Evolutionary conservation across 2,888 invertebrate genomes (phyloP).

Genomic region (Horisme vitalbata): DNA sequence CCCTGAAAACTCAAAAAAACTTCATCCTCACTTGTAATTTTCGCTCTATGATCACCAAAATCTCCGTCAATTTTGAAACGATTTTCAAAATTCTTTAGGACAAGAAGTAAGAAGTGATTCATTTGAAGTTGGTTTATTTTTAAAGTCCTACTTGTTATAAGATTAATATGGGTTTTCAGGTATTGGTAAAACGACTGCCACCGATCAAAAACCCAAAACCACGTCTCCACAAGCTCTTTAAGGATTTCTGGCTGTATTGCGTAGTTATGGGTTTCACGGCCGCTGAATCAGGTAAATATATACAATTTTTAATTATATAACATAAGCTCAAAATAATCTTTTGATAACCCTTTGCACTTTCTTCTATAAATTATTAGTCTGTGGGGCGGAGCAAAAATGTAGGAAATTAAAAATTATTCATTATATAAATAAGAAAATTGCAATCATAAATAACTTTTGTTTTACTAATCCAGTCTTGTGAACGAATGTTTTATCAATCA

Average conservation of each 20-base stretch:
- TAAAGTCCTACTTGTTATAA: neutral
- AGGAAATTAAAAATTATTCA: too few species aligned
- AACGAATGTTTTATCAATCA: too few species aligned
- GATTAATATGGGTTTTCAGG: conserved; percentile 46
- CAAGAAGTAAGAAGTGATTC: too few species aligned
- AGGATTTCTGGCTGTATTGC: conserved; percentile 99
- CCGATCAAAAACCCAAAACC: conserved; percentile 95
- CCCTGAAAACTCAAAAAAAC: too few species aligned
- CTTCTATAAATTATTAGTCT: conserved; percentile 11
- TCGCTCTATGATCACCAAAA: too few species aligned
- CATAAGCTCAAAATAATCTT: conserved; percentile 30
- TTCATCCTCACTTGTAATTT: too few species aligned
- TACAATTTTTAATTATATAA: conserved; percentile 20
- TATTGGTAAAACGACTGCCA: conserved; percentile 91
- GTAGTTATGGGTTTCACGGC: conserved; percentile 99
- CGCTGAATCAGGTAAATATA: conserved; percentile 85
- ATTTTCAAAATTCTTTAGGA: too few species aligned
- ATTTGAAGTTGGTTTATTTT: too few species aligned
- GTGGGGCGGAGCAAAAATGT: conserved; percentile 2
- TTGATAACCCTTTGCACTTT: conserved; percentile 28
- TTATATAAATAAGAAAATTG: too few species aligned
- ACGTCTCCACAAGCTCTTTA: conserved; percentile 96
- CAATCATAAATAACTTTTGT: too few species aligned
- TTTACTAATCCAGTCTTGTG: too few species aligned
- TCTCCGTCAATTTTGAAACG: too few species aligned